Percentiles rank a stretch among this genome's conserved stretches.
Evolutionary conservation across 2,797 vertebrate species (phyloP).

Genomic region (Trachops cirrhosus): DNA sequence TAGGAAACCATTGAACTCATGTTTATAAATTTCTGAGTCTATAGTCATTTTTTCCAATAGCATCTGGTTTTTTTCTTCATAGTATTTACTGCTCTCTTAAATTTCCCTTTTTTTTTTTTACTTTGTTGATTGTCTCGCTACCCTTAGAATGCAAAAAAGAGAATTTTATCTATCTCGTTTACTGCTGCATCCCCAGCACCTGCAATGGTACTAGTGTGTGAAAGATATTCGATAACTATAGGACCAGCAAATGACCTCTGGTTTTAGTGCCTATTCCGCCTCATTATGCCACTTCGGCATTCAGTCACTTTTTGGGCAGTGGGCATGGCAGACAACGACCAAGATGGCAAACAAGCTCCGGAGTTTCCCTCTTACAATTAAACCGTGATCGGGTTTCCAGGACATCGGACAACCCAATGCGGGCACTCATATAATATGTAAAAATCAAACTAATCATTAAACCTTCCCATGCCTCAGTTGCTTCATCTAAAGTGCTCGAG

Average conservation of each 20-base stretch:
- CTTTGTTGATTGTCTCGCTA: neutral
- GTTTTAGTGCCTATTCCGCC: neutral
- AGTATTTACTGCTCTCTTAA: neutral
- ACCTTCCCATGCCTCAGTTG: neutral
- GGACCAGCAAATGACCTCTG: neutral
- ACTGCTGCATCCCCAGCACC: neutral
- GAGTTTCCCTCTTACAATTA: neutral
- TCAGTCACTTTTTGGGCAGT: neutral
- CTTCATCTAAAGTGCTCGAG: neutral
- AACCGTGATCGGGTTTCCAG: neutral
- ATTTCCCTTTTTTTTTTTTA: neutral
- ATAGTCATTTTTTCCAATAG: neutral
- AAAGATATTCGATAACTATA: neutral
- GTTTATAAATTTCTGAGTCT: neutral
- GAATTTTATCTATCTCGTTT: neutral
- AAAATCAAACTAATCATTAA: neutral
- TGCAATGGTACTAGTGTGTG: neutral
- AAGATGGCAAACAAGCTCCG: neutral
- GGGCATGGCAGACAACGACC: neutral
- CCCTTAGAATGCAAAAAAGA: neutral
- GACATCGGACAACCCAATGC: neutral
- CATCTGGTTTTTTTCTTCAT: constrained; percentile 28
- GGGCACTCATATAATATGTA: neutral
- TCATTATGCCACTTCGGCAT: neutral
- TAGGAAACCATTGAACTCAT: neutral